These are phyloP conservation scores for Bellardia pandia DNA, from an alignment of 2,888 invertebrate genomes.

Conservation along the genomic window DNA sequence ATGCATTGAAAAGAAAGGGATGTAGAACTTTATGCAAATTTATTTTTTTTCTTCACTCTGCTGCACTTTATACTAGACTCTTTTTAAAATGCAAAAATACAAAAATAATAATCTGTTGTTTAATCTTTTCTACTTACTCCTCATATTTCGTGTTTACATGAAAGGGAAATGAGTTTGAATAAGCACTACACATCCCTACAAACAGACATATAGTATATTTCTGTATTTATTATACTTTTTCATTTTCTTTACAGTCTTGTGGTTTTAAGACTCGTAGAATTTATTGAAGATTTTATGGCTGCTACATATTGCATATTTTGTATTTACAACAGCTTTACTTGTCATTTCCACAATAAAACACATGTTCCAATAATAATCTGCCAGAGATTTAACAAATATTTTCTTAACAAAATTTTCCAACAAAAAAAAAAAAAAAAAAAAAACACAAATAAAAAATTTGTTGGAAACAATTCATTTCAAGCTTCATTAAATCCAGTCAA, in stretches of 20 bases:
- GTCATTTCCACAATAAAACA: conserved; percentile 66
- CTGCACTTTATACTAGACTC: conserved; percentile 25
- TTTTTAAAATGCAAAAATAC: conserved; percentile 30
- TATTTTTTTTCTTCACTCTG: neutral
- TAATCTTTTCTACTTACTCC: conserved; percentile 47
- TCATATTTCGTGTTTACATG: conserved; percentile 42
- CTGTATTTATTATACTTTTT: neutral
- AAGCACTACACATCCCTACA: too few species aligned
- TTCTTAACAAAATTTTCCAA: neutral
- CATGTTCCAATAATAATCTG: conserved; percentile 52
- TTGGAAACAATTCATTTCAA: conserved; percentile 54
- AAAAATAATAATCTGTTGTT: conserved; percentile 40
- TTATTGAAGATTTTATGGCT: conserved; percentile 59
- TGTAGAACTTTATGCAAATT: neutral
- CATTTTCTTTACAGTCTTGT: conserved; percentile 49
- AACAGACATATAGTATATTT: too few species aligned
- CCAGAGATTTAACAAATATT: conserved; percentile 43
- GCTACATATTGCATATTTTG: conserved; percentile 58
- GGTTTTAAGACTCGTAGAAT: conserved; percentile 52
- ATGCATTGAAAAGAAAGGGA: neutral
- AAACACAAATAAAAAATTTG: conserved; percentile 5
- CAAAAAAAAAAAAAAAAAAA: conserved; percentile 9
- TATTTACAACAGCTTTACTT: conserved; percentile 64
- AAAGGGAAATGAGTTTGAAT: conserved; percentile 57
- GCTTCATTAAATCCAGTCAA: conserved; percentile 52